Base-by-base conservation (phyloP, 2,797 vertebrate genomes). In the Graptemys geographica region DNA sequence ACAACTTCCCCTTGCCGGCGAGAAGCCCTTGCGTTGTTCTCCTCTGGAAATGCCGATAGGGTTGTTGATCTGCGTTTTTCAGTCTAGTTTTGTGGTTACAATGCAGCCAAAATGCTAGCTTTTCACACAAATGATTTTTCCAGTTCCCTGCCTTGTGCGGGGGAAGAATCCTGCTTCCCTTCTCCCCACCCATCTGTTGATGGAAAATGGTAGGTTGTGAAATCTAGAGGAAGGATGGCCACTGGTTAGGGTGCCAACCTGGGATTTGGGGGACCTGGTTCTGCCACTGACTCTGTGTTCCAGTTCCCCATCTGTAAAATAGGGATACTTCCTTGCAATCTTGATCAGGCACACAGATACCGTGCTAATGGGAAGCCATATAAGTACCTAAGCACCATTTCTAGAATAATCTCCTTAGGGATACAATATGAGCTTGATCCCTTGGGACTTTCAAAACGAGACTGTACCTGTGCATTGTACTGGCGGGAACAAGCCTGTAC, bases 51-150 rank as follows among this genome's bases (percentile, higher is more conserved):
- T 81, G 90, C 95, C 93, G 93, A 96, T 91, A 95, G 78, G 49
- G 56, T 15, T 83, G 92, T 79, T 92, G 84, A n/a, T 81, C 79
- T 91, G 86, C 69, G 92, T 91, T 90, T 92, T 74, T 84, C 25
- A 5, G 85, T 87, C 81, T 59, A 8, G 49, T 33, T 81, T 72
- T n/a, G 81, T 28, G 90, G 23, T 81, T 37, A 3, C 57, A 89
- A 83, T 84, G 82, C 55, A 81, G 90, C 91, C 78, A 83, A 93
- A 86, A 83, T 56, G 81, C 87, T 90, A 83, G 81, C 62, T 9
- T 90, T 95, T 89, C 87, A 76, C 91, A 93, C 85, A 81, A 81
- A 93, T 49, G 62, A 10, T 57, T 96, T 97, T 95, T 96, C 96
- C 95, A 90, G 44, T 96, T 90, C 86, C 79, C 90, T 96, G 96